Conservation (phyloP, 2,888 invertebrate genomes). For the Oscheius myriophilus region DNA sequence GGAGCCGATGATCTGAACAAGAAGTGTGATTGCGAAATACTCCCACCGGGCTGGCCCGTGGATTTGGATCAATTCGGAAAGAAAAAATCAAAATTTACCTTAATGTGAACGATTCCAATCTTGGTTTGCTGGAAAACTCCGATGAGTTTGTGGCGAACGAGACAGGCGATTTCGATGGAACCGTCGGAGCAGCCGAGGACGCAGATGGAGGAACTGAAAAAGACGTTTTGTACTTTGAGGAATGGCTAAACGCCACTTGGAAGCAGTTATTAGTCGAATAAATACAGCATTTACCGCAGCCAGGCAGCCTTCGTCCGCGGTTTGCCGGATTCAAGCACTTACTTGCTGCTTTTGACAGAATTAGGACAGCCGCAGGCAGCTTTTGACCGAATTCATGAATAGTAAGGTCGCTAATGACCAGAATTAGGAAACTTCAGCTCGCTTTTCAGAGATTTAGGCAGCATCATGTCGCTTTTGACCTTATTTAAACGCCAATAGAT, state of each 20-base stretch:
- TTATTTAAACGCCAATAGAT: no score
- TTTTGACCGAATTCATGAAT: no score
- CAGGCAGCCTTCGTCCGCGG: no score
- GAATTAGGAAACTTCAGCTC: no score
- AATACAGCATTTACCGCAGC: no score
- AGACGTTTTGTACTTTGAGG: no score
- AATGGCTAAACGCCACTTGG: neutral
- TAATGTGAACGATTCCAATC: constrained; percentile 35
- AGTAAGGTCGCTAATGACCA: no score
- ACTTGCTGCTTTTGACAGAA: no score
- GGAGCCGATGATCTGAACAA: constrained; percentile 36
- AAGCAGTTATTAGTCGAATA: neutral
- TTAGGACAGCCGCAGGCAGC: no score
- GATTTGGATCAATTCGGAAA: neutral
- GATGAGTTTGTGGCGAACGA: constrained; percentile 47
- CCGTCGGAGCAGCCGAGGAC: constrained; percentile 62
- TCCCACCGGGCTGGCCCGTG: constrained; percentile 2
- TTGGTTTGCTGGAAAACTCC: constrained; percentile 38
- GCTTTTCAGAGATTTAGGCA: no score
- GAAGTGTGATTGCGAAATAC: neutral
- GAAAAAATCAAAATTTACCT: neutral
- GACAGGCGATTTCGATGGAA: constrained; percentile 54
- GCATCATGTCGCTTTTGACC: no score
- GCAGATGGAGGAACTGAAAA: constrained; percentile 42
- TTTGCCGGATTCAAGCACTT: no score